Percentiles rank a stretch among this genome's conserved stretches.
Conservation (phyloP, 1,140 invertebrate genomes). For the Leptoteleia sp. region DNA sequence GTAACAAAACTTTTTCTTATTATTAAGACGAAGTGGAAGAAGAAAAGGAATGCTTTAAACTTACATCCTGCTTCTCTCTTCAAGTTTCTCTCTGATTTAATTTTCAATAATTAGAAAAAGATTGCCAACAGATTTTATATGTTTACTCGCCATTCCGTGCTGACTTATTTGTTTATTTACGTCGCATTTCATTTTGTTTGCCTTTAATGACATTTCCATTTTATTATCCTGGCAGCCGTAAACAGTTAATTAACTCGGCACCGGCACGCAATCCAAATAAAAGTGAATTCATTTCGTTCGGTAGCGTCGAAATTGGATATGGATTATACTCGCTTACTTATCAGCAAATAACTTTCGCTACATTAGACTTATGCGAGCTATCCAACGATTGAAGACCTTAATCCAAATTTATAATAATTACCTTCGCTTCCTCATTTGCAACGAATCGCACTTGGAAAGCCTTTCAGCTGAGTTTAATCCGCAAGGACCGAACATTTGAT, state of each 20-base stretch:
- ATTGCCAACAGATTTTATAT: too few relatives aligned
- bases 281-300: conserved; percentile 27
- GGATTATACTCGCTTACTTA: conserved; percentile 10
- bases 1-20: too few relatives aligned
- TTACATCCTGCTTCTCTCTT: too few relatives aligned
- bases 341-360: conserved; percentile 45
- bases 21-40: too few relatives aligned
- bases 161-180: too few relatives aligned
- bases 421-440: conserved; percentile 37
- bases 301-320: conserved; percentile 21
- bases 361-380: conserved; percentile 25
- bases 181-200: too few relatives aligned
- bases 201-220: conserved; percentile 8
- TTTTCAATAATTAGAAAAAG: too few relatives aligned
- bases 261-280: conserved; percentile 32
- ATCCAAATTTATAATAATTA: conserved; percentile 47
- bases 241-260: conserved; percentile 25
- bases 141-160: too few relatives aligned
- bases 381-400: conserved; percentile 33
- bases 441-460: conserved; percentile 26
- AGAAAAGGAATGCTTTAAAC: too few relatives aligned
- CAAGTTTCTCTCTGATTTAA: too few relatives aligned
- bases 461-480: too few relatives aligned
- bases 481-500: background rate
- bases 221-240: conserved; percentile 4